These are phyloP conservation scores for Rhinopithecus roxellana DNA, from an alignment of 2,113 vertebrate genomes.

Conservation along the genomic window DNA sequence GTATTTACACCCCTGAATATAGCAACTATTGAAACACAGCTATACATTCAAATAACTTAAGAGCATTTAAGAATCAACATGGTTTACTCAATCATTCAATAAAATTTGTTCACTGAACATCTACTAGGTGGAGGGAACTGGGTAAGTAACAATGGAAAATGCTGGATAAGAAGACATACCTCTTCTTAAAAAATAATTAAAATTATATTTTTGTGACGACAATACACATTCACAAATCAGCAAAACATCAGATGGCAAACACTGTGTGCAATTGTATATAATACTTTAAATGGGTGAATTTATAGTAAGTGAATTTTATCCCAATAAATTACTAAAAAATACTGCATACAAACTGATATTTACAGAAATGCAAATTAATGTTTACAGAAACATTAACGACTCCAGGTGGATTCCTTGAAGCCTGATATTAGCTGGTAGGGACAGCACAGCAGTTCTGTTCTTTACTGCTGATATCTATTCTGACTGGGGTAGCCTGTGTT, in stretches of 20 bases:
- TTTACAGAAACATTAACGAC: background rate
- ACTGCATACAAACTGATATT: background rate
- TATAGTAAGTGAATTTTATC: background rate
- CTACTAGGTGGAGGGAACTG: background rate
- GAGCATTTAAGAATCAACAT: background rate
- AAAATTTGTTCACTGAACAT: background rate
- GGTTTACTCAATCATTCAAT: background rate
- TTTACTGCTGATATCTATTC: background rate
- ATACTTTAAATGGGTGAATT: background rate
- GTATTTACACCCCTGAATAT: background rate
- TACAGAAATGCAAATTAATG: background rate
- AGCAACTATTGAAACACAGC: background rate
- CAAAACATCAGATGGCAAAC: background rate
- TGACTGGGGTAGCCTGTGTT: background rate
- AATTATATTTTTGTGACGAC: background rate
- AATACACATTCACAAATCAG: background rate
- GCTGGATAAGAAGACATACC: background rate
- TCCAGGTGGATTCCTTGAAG: background rate
- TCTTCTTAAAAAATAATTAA: background rate
- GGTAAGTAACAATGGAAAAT: background rate
- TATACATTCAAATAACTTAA: background rate
- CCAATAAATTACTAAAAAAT: background rate
- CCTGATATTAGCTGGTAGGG: accelerated
- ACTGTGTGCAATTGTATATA: background rate
- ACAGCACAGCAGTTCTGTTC: accelerated